Percentiles rank a stretch among this genome's conserved stretches.
These are phyloP conservation scores for Cercopithecus neglectus DNA, from an alignment of 2,797 vertebrate genomes.

Conservation along the genomic window DNA sequence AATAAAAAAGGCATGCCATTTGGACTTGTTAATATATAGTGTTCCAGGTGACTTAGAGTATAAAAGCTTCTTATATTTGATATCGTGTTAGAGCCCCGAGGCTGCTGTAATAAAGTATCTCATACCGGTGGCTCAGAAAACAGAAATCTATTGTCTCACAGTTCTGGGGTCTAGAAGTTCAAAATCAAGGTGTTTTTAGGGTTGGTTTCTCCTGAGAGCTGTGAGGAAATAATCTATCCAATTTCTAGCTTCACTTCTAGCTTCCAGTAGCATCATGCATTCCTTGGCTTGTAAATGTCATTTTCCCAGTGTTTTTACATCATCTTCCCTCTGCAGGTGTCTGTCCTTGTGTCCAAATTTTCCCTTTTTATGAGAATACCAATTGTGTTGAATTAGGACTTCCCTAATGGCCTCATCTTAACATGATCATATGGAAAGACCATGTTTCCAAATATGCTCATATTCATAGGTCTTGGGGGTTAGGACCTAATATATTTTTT, in stretches of 20 bases:
- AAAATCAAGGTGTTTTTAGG: neutral
- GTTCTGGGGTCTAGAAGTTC: neutral
- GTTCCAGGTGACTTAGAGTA: neutral
- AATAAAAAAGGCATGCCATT: neutral
- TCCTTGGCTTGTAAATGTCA: neutral
- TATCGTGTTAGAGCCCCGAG: neutral
- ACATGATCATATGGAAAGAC: neutral
- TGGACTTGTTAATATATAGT: neutral
- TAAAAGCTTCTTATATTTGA: neutral
- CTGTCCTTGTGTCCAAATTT: neutral
- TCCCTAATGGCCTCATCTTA: neutral
- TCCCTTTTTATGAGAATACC: neutral
- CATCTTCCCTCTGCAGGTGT: neutral
- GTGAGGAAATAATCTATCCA: neutral
- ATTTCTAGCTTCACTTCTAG: neutral
- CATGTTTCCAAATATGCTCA: slow-evolving; percentile 15
- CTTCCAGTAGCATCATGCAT: neutral
- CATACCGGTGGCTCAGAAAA: neutral
- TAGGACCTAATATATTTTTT: neutral
- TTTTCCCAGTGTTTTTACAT: neutral
- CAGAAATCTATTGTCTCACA: neutral
- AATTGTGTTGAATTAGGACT: neutral
- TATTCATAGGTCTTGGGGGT: neutral
- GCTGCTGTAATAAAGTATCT: neutral
- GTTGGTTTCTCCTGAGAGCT: neutral